Base-by-base conservation (phyloP, 2,888 invertebrate species). In the Dryobota labecula region DNA sequence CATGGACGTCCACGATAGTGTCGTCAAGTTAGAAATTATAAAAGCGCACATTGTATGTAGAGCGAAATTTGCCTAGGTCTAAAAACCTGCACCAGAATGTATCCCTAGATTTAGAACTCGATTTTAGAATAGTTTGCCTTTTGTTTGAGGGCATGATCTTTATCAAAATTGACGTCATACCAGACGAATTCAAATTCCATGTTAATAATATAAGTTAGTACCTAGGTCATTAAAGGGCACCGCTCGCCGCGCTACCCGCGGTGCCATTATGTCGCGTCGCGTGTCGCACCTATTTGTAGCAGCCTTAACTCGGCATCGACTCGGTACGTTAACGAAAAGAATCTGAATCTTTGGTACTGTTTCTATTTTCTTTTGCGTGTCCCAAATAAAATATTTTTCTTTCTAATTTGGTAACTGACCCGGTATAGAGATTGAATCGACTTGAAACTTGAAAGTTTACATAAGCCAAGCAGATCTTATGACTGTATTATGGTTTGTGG, bases 401-500 rank as follows among this genome's bases (percentile, higher is more conserved):
- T 11, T n/a, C 8, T 20, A n/a, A 47, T 18, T 11, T 8, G 8
- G 15, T 2, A 27, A 13, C 18, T 27, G 6, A 27, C 20, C 33
- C 4, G 64, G 4, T 58, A 51, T 41, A 73, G 11, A 73, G 51
- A 73, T 45, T 47, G 58, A 53, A 33, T 30, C 30, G 9, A 38
- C 36, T 30, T 43, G 30, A 45, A 57, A 24, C 38, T 30, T 27
- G n/a, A 18, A 51, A 24, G 24, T 24, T 66, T 66, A 73, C 73
- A 38, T 58, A 73, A 73, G 27, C 15, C 41, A n/a, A n/a, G 30
- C 36, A 65, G 49, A 51, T 38, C 71, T 47, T 18, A 43, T 13
- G 15, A 30, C 20, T 43, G 11, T 5, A 60, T 56, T 49, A 69
- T n/a, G 43, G 36, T 49, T 38, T 61, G 20, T 74, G 69, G 69